A percentile compares a stretch with the other conserved stretches of the same genome.
Conservation (phyloP, 2,113 vertebrate genomes). For the Colius striatus region DNA sequence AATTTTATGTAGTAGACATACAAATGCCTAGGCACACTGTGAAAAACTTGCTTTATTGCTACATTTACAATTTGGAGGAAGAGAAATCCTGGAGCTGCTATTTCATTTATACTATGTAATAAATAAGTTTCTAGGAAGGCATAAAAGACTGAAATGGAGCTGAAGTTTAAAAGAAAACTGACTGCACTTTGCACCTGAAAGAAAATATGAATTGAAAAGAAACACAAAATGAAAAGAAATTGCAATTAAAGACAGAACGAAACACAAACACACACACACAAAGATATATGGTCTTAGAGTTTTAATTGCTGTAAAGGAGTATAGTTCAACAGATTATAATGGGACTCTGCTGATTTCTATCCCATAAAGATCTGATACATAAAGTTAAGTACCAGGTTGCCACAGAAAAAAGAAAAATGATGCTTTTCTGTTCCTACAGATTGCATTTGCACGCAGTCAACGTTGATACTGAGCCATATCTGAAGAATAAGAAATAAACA, state of each 20-base stretch:
- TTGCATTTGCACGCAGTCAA: not conserved
- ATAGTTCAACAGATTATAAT: not conserved
- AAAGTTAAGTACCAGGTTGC: not conserved
- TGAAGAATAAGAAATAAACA: not conserved
- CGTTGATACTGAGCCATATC: not conserved
- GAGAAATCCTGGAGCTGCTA: not conserved
- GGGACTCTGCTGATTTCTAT: not conserved
- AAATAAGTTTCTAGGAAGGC: not conserved
- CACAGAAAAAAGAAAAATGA: not conserved
- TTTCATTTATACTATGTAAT: constrained; percentile 17
- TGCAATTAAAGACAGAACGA: not conserved
- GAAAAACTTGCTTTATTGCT: not conserved
- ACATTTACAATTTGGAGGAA: constrained; percentile 12
- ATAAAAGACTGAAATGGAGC: not conserved
- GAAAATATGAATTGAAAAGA: not conserved
- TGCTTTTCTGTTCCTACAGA: fast-evolving
- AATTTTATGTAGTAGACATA: constrained; percentile 12
- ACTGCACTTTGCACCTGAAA: not conserved
- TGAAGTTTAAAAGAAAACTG: not conserved
- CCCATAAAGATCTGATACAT: not conserved
- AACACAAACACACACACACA: not conserved
- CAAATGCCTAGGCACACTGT: not conserved
- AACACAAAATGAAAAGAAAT: not conserved
- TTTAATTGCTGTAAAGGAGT: not conserved
- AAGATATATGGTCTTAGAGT: not conserved